Base-by-base conservation (phyloP, 2,113 vertebrate species). In the Neogobius melanostomus region DNA sequence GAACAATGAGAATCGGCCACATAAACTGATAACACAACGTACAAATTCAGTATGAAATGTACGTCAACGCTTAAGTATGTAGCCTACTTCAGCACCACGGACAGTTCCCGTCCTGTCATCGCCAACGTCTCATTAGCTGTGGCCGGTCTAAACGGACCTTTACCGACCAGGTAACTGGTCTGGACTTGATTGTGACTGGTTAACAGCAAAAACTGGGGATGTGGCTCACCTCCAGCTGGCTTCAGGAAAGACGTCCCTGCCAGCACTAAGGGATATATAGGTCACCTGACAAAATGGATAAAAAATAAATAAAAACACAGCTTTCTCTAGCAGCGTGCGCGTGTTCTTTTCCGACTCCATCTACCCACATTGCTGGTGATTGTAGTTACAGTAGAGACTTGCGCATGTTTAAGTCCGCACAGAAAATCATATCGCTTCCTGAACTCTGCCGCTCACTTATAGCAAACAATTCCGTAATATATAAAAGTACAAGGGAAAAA, bases 41-140 rank as follows among this genome's bases (percentile, higher is more conserved):
- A 5, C 15, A 16, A 16, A 6, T 16, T 52, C 15, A 52, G 8
- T 8, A 16, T 14, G n/a, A 14, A 60, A 73, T 6, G n/a, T 47
- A 42, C 59, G 17, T 49, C 47, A 21, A 21, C n/a, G n/a, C n/a
- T n/a, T n/a, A n/a, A 48, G 11, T 16, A 4, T 7, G 51, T 7
- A 69, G 81, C 75, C 68, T 74, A 69, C 76, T 88, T 86, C 77
- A 88, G 88, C 77, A 87, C 88, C 87, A 74, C 51, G 84, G 88
- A 90, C 81, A 91, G 90, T 77, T 88, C 82, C 84, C 68, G 68
- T 84, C 77, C 69, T 71, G 78, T 51, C 60, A 47, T 65, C 60
- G 5, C 42, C 77, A 77, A 77, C 28, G 74, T 36, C 79, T 76
- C 65, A 76, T 78, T 77, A 64, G 71, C 12, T 65, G 15, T 0